Percentiles rank a stretch among this genome's conserved stretches.
Conservation (phyloP, 2,797 vertebrate genomes). For the Vireo griseus region DNA sequence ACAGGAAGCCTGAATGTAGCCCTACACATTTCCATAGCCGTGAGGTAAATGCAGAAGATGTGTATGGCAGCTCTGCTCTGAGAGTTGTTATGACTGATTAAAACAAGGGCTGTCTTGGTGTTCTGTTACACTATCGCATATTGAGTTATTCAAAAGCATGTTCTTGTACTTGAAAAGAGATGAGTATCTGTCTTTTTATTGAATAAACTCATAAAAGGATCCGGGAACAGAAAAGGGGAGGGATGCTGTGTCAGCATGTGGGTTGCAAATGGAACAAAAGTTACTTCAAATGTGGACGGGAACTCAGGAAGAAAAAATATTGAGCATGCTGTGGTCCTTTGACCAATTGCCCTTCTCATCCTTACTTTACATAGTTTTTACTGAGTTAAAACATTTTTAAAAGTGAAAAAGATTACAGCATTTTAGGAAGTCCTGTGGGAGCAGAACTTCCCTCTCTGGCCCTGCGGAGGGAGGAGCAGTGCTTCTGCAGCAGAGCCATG, state of each 20-base stretch:
- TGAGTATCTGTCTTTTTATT: slow-evolving; percentile 69
- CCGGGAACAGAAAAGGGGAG: slow-evolving; percentile 67
- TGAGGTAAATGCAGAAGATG: background rate
- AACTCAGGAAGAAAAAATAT: slow-evolving; percentile 25
- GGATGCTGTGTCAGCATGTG: slow-evolving; percentile 68
- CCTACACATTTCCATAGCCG: background rate
- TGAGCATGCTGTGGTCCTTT: slow-evolving; percentile 1
- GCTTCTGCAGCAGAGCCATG: background rate
- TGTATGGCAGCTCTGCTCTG: slow-evolving; percentile 36
- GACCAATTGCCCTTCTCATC: slow-evolving; percentile 25
- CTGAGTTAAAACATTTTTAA: slow-evolving; percentile 15
- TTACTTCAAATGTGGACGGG: slow-evolving; percentile 29
- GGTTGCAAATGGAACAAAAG: slow-evolving; percentile 62
- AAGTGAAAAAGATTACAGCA: slow-evolving; percentile 2
- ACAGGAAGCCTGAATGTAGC: background rate
- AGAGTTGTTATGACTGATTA: slow-evolving; percentile 23
- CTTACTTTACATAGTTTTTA: slow-evolving; percentile 29
- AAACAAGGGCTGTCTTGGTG: slow-evolving; percentile 49
- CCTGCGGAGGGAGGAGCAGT: background rate
- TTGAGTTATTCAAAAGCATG: slow-evolving; percentile 69
- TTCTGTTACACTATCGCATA: slow-evolving; percentile 55
- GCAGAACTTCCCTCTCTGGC: background rate
- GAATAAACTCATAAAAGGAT: slow-evolving; percentile 65
- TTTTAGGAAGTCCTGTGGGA: background rate
- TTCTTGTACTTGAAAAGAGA: slow-evolving; percentile 69